A percentile compares a stretch with the other conserved stretches of the same genome.
Evolutionary conservation across 1,140 invertebrate genomes (phyloP).

Genomic region (Drusus annulatus): DNA sequence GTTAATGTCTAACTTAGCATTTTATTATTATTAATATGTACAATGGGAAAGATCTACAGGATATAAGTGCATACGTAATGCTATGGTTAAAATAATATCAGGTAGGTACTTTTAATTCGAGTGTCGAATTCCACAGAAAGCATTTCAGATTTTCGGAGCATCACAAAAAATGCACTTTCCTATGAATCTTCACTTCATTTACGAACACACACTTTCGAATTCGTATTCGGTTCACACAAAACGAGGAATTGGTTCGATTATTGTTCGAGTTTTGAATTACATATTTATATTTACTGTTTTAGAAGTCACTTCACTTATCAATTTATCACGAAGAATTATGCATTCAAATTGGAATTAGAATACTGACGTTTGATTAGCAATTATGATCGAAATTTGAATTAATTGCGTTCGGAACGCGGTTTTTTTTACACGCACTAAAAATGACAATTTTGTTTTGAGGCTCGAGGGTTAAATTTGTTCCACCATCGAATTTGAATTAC

Average conservation of each 20-base stretch:
- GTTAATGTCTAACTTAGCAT: too few relatives aligned
- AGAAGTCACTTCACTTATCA: too few relatives aligned
- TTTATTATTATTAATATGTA: too few relatives aligned
- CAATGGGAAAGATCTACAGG: too few relatives aligned
- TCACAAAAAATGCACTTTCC: background rate
- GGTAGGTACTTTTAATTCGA: slow-evolving; percentile 18
- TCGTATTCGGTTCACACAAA: background rate
- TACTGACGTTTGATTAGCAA: background rate
- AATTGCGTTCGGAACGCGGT: background rate
- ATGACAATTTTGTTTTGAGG: background rate
- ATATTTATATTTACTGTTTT: too few relatives aligned
- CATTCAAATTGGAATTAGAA: background rate
- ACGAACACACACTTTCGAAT: slow-evolving; percentile 5
- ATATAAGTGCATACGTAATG: too few relatives aligned
- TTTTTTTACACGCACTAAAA: background rate
- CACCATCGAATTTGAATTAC: background rate
- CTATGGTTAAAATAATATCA: too few relatives aligned
- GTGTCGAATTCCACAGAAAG: slow-evolving; percentile 24
- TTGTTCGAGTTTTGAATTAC: background rate
- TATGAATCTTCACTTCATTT: background rate
- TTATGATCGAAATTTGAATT: background rate
- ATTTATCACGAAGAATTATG: too few relatives aligned
- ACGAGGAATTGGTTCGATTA: background rate
- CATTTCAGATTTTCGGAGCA: slow-evolving; percentile 26
- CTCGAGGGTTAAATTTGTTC: background rate